Evolutionary conservation across 2,797 vertebrate species (phyloP), one percentile per base, ranked within the genome.

Genomic region (Dallia pectoralis): DNA sequence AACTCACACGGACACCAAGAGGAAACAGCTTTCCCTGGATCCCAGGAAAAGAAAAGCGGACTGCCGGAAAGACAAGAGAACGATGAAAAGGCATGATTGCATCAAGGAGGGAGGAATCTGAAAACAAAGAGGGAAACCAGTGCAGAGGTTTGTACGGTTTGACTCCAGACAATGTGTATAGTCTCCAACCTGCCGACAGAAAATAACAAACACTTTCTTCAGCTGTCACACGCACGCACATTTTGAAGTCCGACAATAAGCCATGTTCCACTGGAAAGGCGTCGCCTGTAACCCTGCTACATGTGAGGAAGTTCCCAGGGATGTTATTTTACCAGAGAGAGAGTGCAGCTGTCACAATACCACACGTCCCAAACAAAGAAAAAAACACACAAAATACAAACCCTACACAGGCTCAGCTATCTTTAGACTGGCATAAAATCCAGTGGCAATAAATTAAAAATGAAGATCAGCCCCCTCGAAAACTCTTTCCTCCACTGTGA

Each of bases 21-120:
- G 84, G 82, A 90, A 89, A 79, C 84, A 68, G 72, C 36, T 81
- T 76, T 89, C 84, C 82, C 79, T 81, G 77, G 77, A 82, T 90
- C 90, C 87, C 69, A 79, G 81, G 83, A 89, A 90, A 87, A 5
- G 29, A 66, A 29, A 67, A 70, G 71, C 80, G 80, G 81, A 89
- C 87, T 84, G 81, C 53, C 68, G 79, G 25, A 56, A 78, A 73
- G 81, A 77, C 49, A 64, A 70, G 56, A 67, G 0, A 29, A 61
- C 56, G 12, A 25, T 9, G 27, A 61, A 29, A n/a, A 22, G 25
- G 27, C 4, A 65, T 36, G 16, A 33, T 7, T 6, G 27, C 16
- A 65, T n/a, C n/a, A 19, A 32, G 61, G 68, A 15, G 36, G 59
- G 49, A 67, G 70, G 16, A 72, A 72, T 79, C 70, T 73, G 59